Percentiles rank a stretch among this genome's conserved stretches.
Evolutionary conservation across 2,888 invertebrate species (phyloP).

Genomic region (Schrankia costaestrigalis): DNA sequence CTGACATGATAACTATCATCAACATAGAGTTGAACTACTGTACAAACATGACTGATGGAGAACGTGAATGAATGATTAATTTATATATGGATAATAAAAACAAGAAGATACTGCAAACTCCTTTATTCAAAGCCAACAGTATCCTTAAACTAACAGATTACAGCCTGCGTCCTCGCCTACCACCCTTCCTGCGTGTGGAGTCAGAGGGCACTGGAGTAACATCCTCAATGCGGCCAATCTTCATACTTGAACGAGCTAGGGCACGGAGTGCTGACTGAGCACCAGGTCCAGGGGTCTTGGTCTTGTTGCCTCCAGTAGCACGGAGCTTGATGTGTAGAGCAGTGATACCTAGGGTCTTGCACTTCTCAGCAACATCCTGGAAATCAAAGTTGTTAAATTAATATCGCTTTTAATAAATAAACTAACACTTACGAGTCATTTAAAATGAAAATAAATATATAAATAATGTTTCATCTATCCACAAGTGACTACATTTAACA

Average conservation of each 20-base stretch:
- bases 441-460: no score
- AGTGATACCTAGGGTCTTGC: constrained; percentile 97
- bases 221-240: constrained; percentile 99
- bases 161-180: constrained; percentile 99
- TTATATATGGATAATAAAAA: constrained; percentile 34
- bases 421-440: no score
- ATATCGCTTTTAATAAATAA: no score
- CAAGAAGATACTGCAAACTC: constrained; percentile 51
- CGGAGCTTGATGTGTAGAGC: constrained; percentile 98
- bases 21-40: no score
- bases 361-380: constrained; percentile 99
- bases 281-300: constrained; percentile 99
- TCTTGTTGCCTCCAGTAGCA: constrained; percentile 99
- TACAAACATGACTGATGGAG: no score
- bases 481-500: no score
- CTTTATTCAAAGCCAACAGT: constrained; percentile 71
- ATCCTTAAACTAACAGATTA: constrained; percentile 83
- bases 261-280: constrained; percentile 99
- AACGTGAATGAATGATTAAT: no score
- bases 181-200: constrained; percentile 99
- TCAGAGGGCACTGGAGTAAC: constrained; percentile 99
- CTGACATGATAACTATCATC: no score
- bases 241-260: constrained; percentile 99
- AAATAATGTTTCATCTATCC: no score
- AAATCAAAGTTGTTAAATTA: no score